Percentiles rank a stretch among this genome's conserved stretches.
Evolutionary conservation across 2,113 vertebrate genomes (phyloP).

Genomic region (Mormyrus iriodes): DNA sequence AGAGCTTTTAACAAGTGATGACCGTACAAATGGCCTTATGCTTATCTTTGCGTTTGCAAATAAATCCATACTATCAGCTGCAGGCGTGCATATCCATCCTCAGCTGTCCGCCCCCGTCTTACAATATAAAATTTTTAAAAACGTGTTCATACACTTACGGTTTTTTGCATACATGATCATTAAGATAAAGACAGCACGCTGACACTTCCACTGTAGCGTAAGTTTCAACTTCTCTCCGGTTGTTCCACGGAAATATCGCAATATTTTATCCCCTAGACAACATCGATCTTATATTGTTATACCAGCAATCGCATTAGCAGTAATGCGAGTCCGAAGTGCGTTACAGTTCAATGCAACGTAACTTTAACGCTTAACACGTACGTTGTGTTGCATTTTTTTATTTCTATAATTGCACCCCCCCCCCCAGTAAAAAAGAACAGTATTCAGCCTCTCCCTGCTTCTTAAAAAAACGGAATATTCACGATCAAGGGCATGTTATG

Average conservation of each 20-base stretch:
- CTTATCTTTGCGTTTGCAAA: background rate
- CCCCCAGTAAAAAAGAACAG: background rate
- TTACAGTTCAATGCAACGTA: slow-evolving; percentile 9
- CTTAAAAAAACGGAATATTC: background rate
- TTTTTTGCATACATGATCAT: slow-evolving; percentile 2
- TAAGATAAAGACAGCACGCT: background rate
- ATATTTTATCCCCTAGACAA: slow-evolving; percentile 6
- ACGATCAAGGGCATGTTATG: background rate
- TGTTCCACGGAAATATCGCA: slow-evolving; percentile 3
- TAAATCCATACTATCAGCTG: background rate
- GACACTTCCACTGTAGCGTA: background rate
- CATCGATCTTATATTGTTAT: slow-evolving; percentile 2
- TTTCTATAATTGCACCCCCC: background rate
- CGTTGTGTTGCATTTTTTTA: background rate
- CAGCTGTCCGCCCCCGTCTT: background rate
- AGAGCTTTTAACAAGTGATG: background rate
- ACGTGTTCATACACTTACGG: background rate
- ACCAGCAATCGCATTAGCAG: slow-evolving; percentile 10
- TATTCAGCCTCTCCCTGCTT: background rate
- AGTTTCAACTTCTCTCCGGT: slow-evolving; percentile 17
- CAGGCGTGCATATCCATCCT: background rate
- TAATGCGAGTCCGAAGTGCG: background rate
- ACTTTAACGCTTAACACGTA: background rate
- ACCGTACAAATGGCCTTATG: background rate
- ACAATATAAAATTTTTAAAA: background rate